Percentiles rank a stretch among this genome's conserved stretches.
Evolutionary conservation across 2,797 vertebrate genomes (phyloP).

Genomic region (Lagorchestes hirsutus): DNA sequence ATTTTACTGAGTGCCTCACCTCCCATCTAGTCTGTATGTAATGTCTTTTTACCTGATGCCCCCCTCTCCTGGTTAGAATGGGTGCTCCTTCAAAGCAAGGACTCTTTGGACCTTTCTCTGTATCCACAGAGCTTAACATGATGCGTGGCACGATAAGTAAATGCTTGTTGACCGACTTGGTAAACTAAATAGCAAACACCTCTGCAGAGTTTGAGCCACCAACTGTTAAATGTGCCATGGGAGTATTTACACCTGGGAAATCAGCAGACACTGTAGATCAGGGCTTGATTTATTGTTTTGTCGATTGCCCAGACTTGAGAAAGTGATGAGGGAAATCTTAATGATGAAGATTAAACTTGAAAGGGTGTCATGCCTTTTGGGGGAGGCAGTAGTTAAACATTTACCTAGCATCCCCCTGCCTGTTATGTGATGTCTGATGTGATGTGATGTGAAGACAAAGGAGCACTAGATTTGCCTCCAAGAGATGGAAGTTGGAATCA

Average conservation of each 20-base stretch:
- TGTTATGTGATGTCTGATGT: background rate
- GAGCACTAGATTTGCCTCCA: background rate
- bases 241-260: background rate
- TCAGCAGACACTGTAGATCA: background rate
- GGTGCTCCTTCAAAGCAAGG: background rate
- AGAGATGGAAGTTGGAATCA: background rate
- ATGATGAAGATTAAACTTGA: background rate
- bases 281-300: background rate
- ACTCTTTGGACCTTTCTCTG: background rate
- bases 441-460: background rate
- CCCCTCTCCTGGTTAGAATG: background rate
- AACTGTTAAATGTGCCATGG: background rate
- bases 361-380: background rate
- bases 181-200: background rate
- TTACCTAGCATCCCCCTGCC: background rate
- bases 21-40: background rate
- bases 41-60: background rate
- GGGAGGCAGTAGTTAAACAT: background rate
- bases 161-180: background rate
- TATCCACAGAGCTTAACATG: background rate
- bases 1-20: no score
- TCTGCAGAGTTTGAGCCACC: background rate
- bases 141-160: background rate
- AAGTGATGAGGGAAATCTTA: background rate
- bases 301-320: background rate